These are phyloP conservation scores for Microcebus murinus DNA, from an alignment of 2,113 vertebrate genomes.

Conservation along the genomic window DNA sequence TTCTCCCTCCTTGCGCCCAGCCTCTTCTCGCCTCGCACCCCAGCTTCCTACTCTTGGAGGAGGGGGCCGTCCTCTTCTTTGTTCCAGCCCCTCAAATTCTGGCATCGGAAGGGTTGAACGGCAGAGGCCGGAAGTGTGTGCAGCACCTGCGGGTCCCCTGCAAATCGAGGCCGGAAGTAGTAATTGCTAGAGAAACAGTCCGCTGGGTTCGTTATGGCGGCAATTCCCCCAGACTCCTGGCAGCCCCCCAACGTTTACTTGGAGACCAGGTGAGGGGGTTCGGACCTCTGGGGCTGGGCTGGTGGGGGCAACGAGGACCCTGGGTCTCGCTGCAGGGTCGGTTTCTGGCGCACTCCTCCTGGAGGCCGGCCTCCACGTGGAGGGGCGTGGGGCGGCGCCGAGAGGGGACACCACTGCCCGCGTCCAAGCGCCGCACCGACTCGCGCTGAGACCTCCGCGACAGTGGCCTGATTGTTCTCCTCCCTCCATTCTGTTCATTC, in stretches of 20 bases:
- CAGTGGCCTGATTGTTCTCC: background rate
- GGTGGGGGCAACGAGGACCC: background rate
- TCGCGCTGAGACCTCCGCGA: background rate
- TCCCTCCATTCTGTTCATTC: background rate
- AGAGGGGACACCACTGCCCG: background rate
- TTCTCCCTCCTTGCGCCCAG: accelerated
- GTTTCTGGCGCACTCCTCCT: background rate
- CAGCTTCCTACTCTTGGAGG: background rate
- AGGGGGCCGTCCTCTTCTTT: background rate
- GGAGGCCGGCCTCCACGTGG: background rate
- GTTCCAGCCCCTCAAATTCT: no score
- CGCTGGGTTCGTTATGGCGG: slow-evolving; percentile 84
- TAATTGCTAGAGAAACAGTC: background rate
- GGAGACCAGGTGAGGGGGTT: slow-evolving; percentile 92
- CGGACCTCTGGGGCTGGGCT: background rate
- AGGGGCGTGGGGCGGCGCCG: background rate
- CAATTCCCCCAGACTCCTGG: slow-evolving; percentile 94
- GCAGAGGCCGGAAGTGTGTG: slow-evolving; percentile 67
- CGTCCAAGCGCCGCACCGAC: background rate
- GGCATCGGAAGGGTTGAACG: accelerated
- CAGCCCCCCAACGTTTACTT: slow-evolving; percentile 92
- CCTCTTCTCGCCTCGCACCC: background rate
- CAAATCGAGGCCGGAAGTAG: slow-evolving; percentile 68
- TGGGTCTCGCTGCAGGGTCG: background rate
- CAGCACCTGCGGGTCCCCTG: accelerated